Evolutionary conservation across 2,888 invertebrate genomes (phyloP).

Genomic region (Drosophila neonasuta): DNA sequence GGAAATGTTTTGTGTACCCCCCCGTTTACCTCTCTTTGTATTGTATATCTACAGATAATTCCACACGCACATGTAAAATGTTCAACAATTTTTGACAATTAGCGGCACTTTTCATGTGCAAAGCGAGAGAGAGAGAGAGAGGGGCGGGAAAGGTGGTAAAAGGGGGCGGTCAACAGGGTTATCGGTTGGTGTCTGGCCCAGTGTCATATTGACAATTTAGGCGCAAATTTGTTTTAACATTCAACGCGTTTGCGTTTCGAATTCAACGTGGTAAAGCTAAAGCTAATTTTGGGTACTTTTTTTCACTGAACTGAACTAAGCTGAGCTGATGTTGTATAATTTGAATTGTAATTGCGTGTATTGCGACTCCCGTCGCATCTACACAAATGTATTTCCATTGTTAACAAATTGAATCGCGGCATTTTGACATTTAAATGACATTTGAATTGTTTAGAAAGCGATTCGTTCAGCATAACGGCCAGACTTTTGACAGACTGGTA

Average conservation of each 20-base stretch:
- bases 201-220: conserved; percentile 72
- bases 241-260: conserved; percentile 42
- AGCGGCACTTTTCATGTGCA: conserved; percentile 75
- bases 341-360: conserved; percentile 22
- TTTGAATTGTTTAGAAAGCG: conserved; percentile 60
- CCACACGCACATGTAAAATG: conserved; percentile 62
- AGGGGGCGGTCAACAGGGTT: neutral
- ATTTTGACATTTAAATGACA: conserved; percentile 73
- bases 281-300: conserved; percentile 36
- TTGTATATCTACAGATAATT: conserved; percentile 43
- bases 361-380: conserved; percentile 7
- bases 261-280: conserved; percentile 27
- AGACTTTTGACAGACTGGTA: conserved; percentile 1
- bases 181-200: conserved; percentile 33
- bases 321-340: neutral
- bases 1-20: conserved; percentile 12
- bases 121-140: neutral
- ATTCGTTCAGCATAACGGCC: conserved; percentile 4
- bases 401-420: conserved; percentile 58
- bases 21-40: neutral
- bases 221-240: conserved; percentile 76
- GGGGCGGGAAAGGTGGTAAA: no score
- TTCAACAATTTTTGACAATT: conserved; percentile 78
- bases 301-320: neutral
- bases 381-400: conserved; percentile 67